Evolutionary conservation across 2,888 invertebrate species (phyloP), one percentile per base, ranked within the genome.

Genomic region (Dasypogon diadema): DNA sequence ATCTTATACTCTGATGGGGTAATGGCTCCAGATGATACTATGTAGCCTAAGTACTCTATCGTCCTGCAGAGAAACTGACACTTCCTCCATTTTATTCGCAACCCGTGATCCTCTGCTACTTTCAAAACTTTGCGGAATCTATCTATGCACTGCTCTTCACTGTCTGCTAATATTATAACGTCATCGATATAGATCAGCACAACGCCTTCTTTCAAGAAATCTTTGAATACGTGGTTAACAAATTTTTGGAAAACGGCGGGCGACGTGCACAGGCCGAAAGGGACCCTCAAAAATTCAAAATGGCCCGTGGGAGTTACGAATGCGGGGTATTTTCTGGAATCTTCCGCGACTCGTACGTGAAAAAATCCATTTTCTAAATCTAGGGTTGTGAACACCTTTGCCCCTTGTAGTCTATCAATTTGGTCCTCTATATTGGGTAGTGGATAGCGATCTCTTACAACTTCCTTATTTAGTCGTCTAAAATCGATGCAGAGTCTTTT

Each of bases 301-400:
- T 83, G 84, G 2, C 84, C 84, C 76, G 79, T 79, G 12, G 80
- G 83, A 8, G 82, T 84, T 0, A 85, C 83, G 79, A 86, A 85
- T 0, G 84, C 74, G 2, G 84, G 84, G 74, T 83, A 84, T 78
- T 83, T 83, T 1, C 21, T 14, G 76, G 80, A 81, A 2, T 76
- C 75, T 58, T 79, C 75, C 14, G 81, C 80, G 1, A 85, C 78
- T 2, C 74, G 74, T n/a, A 84, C 82, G 78, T 84, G 83, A 22
- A 83, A 82, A 78, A 83, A 84, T 58, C 81, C 82, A 21, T 65
- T 65, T 21, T 65, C 42, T 6, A 65, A 42, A 37, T 65, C 55
- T 14, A 75, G 37, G 2, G 76, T 77, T n/a, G 78, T 80, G 60
- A 80, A 81, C 0, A 81, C 70, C 76, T 63, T 80, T 0, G 76